Evolutionary conservation across 2,797 vertebrate genomes (phyloP).

Genomic region (Muscicapa striata): DNA sequence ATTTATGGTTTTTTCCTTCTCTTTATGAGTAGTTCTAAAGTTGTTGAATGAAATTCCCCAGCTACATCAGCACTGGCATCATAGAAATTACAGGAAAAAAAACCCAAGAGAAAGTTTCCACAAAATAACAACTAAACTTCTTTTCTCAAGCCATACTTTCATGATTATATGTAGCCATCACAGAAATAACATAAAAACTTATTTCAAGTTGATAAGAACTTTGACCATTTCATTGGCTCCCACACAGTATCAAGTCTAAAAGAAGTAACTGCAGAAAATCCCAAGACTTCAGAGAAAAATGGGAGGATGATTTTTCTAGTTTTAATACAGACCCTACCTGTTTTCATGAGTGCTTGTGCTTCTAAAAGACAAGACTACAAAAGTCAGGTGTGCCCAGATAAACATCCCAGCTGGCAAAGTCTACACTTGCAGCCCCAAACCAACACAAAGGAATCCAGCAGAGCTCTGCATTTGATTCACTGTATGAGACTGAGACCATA

Average conservation of each 20-base stretch:
- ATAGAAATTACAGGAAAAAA: background rate
- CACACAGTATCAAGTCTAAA: background rate
- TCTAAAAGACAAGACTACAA: background rate
- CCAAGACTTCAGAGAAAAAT: background rate
- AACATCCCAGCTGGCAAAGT: background rate
- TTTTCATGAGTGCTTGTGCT: rapidly evolving
- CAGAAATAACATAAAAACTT: background rate
- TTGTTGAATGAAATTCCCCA: background rate
- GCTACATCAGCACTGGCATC: background rate
- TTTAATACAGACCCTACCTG: background rate
- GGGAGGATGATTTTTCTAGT: background rate
- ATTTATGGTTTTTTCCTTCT: background rate
- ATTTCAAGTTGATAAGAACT: background rate
- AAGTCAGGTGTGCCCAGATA: background rate
- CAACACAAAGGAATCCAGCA: background rate
- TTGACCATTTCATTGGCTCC: background rate
- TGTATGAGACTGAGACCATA: background rate
- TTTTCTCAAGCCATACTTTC: background rate
- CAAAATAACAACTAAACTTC: background rate
- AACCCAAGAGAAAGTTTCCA: background rate
- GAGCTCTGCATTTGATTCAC: background rate
- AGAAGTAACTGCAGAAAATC: background rate
- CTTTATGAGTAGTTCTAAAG: background rate
- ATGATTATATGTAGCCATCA: background rate
- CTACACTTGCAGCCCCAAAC: background rate